Evolutionary conservation across 1,140 invertebrate species (phyloP).

Genomic region (Drosophila tropicalis): DNA sequence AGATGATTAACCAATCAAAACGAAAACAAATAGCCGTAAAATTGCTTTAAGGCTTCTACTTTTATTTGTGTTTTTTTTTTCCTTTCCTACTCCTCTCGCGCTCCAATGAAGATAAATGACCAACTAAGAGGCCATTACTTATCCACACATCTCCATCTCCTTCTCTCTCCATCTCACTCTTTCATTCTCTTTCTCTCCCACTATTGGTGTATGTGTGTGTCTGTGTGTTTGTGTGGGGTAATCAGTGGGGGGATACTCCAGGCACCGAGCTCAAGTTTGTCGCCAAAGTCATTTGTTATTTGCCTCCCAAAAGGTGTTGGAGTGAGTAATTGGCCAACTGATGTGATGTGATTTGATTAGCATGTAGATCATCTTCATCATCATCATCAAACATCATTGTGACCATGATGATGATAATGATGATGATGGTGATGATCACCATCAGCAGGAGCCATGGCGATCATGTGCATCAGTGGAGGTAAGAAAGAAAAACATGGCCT

Average conservation of each 20-base stretch:
- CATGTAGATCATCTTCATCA: slow-evolving; percentile 74
- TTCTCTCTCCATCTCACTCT: slow-evolving; percentile 5
- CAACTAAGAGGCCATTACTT: slow-evolving; percentile 79
- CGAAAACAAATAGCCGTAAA: slow-evolving; percentile 43
- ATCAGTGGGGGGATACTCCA: slow-evolving; percentile 18
- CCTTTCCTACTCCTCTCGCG: slow-evolving; percentile 20
- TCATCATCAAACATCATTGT: slow-evolving; percentile 15
- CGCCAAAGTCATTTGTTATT: slow-evolving; percentile 72
- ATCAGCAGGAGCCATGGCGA: background rate
- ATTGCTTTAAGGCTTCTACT: slow-evolving; percentile 40
- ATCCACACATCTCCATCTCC: slow-evolving; percentile 60
- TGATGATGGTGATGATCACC: too few species aligned
- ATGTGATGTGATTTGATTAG: slow-evolving; percentile 76
- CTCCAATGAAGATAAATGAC: slow-evolving; percentile 82
- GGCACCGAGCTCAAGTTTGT: slow-evolving; percentile 54
- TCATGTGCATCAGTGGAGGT: background rate
- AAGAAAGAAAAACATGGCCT: background rate
- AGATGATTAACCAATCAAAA: slow-evolving; percentile 65
- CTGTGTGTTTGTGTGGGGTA: slow-evolving; percentile 30
- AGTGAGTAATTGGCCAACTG: slow-evolving; percentile 68
- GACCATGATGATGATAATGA: slow-evolving; percentile 16
- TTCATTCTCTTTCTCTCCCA: slow-evolving; percentile 4
- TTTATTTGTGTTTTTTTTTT: background rate
- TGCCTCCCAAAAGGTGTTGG: slow-evolving; percentile 56
- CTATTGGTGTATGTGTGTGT: slow-evolving; percentile 29